Evolutionary conservation across 2,113 vertebrate species (phyloP).

Genomic region (Oncorhynchus gorbuscha): DNA sequence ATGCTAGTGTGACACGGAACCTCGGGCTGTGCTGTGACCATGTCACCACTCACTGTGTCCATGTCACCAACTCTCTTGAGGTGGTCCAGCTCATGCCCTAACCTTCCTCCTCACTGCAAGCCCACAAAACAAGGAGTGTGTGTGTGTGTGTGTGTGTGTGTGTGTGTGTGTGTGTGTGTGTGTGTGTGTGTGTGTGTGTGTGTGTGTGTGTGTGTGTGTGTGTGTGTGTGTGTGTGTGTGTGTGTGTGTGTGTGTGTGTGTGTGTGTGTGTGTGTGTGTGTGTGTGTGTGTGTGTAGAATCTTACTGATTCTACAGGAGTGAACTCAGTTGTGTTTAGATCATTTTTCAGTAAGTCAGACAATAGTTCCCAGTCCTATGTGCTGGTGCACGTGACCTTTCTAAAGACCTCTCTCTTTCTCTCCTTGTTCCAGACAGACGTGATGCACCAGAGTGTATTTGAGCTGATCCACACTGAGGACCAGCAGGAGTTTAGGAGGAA

Average conservation of each 20-base stretch:
- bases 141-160: too few relatives aligned
- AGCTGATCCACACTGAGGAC: slow-evolving; percentile 72
- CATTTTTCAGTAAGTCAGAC: too few relatives aligned
- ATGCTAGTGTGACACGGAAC: background rate
- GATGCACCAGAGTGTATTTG: slow-evolving; percentile 79
- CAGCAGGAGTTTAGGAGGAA: slow-evolving; percentile 69
- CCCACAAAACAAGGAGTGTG: background rate
- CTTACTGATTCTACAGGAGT: background rate
- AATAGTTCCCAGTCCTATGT: background rate
- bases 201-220: background rate
- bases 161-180: background rate
- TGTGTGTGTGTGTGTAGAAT: too few relatives aligned
- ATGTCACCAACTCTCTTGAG: background rate
- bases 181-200: background rate
- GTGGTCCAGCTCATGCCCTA: background rate
- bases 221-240: too few relatives aligned
- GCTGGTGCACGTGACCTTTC: background rate
- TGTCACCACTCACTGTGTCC: background rate
- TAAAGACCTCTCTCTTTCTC: background rate
- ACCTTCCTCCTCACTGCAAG: background rate
- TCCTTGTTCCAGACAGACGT: slow-evolving; percentile 74
- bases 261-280: background rate
- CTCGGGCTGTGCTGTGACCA: background rate
- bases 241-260: background rate
- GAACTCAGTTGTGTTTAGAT: background rate